Evolutionary conservation across 2,113 vertebrate species (phyloP).

Genomic region (Perognathus longimembris): DNA sequence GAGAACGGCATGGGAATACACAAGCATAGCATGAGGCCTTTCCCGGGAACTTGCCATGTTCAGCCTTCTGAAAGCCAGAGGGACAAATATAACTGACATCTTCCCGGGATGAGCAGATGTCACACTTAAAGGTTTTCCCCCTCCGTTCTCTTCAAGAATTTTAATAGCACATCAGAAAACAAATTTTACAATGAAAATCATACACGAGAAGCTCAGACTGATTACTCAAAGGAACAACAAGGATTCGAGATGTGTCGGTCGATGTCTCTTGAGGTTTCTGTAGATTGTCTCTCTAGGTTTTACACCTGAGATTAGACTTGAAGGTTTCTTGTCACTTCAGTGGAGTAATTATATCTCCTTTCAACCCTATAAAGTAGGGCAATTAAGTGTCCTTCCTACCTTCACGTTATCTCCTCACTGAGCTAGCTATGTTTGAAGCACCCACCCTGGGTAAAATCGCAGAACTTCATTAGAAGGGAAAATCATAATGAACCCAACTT

Average conservation of each 20-base stretch:
- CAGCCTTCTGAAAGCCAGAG: constrained; percentile 39
- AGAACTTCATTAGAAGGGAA: neutral
- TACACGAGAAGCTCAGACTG: neutral
- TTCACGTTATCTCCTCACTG: neutral
- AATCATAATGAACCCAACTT: accelerated
- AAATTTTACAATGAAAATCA: constrained; percentile 55
- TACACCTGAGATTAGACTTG: neutral
- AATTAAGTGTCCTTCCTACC: neutral
- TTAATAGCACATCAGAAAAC: constrained; percentile 45
- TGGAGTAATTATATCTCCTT: neutral
- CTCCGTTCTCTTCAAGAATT: constrained; percentile 50
- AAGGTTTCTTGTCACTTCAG: neutral
- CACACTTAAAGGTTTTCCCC: neutral
- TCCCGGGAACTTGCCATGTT: neutral
- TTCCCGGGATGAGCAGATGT: constrained; percentile 37
- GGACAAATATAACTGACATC: constrained; percentile 51
- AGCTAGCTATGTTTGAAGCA: neutral
- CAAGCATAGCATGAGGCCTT: constrained; percentile 28
- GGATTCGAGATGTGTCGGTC: neutral
- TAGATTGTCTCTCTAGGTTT: neutral
- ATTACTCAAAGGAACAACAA: neutral
- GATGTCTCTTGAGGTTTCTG: neutral
- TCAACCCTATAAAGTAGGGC: neutral
- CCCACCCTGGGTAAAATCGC: neutral
- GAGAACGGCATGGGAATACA: neutral